Percentiles rank a stretch among this genome's conserved stretches.
Conservation (phyloP, 2,888 invertebrate genomes). For the Trisateles emortualis region DNA sequence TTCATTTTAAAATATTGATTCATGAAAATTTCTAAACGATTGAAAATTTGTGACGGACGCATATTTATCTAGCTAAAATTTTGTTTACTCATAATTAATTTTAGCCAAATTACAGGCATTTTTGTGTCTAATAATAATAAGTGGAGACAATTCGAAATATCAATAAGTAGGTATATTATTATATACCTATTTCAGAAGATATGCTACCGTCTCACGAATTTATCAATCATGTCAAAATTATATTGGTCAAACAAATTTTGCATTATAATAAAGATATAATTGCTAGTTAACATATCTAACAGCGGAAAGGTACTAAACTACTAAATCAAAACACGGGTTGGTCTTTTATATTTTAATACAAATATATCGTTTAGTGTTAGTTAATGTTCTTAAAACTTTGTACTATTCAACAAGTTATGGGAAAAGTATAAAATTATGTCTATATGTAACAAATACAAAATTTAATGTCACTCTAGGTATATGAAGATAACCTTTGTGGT, state of each 20-base stretch:
- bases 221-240: constrained; percentile 6
- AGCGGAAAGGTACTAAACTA: constrained; percentile 80
- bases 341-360: constrained; percentile 85
- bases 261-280: constrained; percentile 16
- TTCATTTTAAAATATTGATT: constrained; percentile 42
- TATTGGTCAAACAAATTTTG: constrained; percentile 18
- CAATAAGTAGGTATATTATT: no score
- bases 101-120: no score
- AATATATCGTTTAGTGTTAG: constrained; percentile 76
- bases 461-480: constrained; percentile 26
- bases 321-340: constrained; percentile 84
- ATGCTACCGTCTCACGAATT: neutral
- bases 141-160: no score
- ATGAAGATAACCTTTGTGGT: constrained; percentile 24
- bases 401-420: constrained; percentile 65
- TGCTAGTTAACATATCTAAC: constrained; percentile 46
- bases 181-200: neutral
- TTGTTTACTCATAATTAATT: no score
- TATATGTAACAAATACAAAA: constrained; percentile 48
- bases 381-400: constrained; percentile 69
- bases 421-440: constrained; percentile 54
- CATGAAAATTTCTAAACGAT: constrained; percentile 44
- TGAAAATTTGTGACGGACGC: constrained; percentile 23
- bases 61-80: constrained; percentile 31
- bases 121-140: no score